Percentiles rank a stretch among this genome's conserved stretches.
Conservation (phyloP, 2,797 vertebrate genomes). For the Amazona finschi region DNA sequence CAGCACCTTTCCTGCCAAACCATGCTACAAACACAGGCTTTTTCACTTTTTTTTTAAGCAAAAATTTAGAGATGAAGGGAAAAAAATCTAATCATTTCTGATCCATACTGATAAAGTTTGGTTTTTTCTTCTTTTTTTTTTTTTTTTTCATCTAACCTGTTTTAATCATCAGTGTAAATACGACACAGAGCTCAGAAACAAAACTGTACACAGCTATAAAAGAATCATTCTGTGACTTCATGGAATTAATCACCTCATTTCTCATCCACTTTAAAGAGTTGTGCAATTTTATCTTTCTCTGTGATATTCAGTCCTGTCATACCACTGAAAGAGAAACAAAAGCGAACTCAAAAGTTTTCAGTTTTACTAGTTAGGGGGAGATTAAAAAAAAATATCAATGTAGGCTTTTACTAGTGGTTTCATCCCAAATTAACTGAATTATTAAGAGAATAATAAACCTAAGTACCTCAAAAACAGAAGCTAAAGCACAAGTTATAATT, state of each 20-base stretch:
- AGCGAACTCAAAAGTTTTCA: background rate
- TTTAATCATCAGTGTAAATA: background rate
- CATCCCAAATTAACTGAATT: background rate
- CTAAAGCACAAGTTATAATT: conserved; percentile 24
- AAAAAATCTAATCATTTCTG: background rate
- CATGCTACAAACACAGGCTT: background rate
- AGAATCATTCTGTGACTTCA: background rate
- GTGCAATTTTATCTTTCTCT: conserved; percentile 31
- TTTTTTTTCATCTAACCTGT: background rate
- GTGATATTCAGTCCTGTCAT: background rate
- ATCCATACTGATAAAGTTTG: background rate
- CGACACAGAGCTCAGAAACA: background rate
- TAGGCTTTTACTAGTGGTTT: conserved; percentile 41
- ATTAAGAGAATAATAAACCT: background rate
- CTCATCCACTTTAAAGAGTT: background rate
- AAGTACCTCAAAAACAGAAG: conserved; percentile 14
- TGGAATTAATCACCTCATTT: background rate
- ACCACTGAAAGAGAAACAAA: background rate
- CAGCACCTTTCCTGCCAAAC: background rate
- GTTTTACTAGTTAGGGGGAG: background rate
- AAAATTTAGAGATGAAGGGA: background rate
- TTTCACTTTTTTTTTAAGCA: background rate
- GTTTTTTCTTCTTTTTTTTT: no score
- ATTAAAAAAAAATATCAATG: background rate
- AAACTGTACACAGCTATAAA: background rate